Evolutionary conservation across 1,140 invertebrate species (phyloP), one percentile per base, ranked within the genome.

Genomic region (Watersipora subatra): DNA sequence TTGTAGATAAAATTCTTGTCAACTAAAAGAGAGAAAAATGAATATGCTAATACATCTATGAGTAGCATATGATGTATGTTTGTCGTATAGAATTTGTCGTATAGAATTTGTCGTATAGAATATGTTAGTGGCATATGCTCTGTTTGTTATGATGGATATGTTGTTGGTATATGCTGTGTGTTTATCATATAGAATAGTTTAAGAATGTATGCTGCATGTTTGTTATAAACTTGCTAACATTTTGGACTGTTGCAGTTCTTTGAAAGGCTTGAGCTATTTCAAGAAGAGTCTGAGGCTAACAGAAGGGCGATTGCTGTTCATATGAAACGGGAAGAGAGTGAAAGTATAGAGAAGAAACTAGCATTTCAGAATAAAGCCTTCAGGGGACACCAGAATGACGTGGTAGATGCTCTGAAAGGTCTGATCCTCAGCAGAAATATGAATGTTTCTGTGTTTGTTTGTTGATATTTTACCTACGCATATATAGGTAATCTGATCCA

Each of bases 391-490:
- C 72, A 73, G 57, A 71, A 70, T 46, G 69, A 72, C 28, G 69
- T 72, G 34, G 72, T 70, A 66, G 72, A 75, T 70, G 71, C 72
- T 58, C 64, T 75, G 28, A 72, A 73, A 72, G 73, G 73, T 76
- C n/a, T 12, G 34, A 46, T 46, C 34, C n/a, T 12, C 34, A 46
- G 7, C n/a, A n/a, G 34, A 12, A 46, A n/a, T 46, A 7, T 46
- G 7, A n/a, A 46, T 46, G 7, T n/a, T 46, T 12, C 7, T 7
- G 34, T 7, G 7, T 46, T 46, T 7, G 7, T 46, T n/a, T 46
- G n/a, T 46, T 7, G 34, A 12, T 46, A 7, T n/a, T 46, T 12
- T 46, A 46, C 7, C 7, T n/a, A 46, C 7, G 34, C 34, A 46
- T 7, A 46, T 12, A 46, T 46, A 46, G 34, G n/a, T 46, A n/a